phyloP scores from a whole-genome alignment of 2,888 invertebrate genomes.

The Cephus runcator region DNA sequence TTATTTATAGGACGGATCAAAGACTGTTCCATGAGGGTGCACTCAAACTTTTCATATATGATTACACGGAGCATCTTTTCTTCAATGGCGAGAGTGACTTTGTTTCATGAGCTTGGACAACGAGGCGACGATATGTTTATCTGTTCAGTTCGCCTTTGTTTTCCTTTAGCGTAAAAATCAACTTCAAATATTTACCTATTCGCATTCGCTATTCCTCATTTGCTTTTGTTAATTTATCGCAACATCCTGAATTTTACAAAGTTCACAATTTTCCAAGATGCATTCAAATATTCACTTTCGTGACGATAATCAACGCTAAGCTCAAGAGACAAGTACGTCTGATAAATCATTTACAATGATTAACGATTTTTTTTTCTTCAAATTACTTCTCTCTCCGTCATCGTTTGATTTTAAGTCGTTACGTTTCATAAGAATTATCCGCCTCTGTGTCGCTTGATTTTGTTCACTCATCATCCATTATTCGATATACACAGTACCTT shows the following conservation, averaged over 20 bases:
- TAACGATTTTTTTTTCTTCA: not conserved
- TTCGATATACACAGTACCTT: conserved; percentile 26
- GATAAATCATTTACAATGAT: not conserved
- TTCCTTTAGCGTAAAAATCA: not conserved
- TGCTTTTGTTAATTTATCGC: not conserved
- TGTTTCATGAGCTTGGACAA: not conserved
- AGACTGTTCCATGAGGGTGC: not conserved
- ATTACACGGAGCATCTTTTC: not conserved
- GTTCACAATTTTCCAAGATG: not conserved
- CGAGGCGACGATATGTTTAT: not conserved
- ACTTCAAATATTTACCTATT: not conserved
- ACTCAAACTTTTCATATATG: not conserved
- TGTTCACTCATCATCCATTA: conserved; percentile 43
- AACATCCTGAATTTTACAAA: not conserved
- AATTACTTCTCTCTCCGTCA: not conserved
- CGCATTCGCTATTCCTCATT: not conserved
- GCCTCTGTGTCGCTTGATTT: conserved; percentile 46
- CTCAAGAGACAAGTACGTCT: not conserved
- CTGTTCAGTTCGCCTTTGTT: not conserved
- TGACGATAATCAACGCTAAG: not conserved
- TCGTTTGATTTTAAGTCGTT: not conserved
- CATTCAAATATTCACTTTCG: not conserved
- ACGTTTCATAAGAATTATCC: conserved; percentile 15
- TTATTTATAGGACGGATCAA: not conserved
- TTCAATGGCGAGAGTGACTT: not conserved